phyloP scores from a whole-genome alignment of 2,888 invertebrate genomes.

The Pemphredon lugubris region DNA sequence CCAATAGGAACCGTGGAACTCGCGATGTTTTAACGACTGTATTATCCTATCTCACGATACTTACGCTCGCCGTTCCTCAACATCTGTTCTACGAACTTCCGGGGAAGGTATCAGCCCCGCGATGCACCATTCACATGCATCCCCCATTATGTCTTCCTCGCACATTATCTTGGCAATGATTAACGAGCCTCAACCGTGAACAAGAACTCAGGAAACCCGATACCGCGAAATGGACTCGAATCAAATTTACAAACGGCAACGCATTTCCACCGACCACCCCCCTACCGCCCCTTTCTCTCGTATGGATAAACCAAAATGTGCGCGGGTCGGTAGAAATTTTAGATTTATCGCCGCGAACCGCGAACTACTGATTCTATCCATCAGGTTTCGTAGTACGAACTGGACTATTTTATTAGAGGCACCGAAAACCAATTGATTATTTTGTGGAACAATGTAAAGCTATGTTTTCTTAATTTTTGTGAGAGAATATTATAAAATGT shows the following conservation, averaged over 20 bases:
- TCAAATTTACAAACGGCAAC: conserved; percentile 54
- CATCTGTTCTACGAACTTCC: conserved; percentile 40
- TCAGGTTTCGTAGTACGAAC: too few relatives aligned
- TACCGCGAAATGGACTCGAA: conserved; percentile 51
- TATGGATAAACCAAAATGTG: too few relatives aligned
- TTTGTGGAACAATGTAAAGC: too few relatives aligned
- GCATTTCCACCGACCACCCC: background rate
- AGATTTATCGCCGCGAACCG: background rate
- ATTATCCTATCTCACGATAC: conserved; percentile 23
- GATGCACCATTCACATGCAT: conserved; percentile 52
- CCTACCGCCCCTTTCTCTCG: background rate
- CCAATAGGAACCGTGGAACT: too few relatives aligned
- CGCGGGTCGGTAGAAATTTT: conserved; percentile 6
- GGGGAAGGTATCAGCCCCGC: conserved; percentile 46
- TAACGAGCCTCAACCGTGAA: conserved; percentile 51
- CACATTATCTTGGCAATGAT: conserved; percentile 59
- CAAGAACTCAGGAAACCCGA: conserved; percentile 50
- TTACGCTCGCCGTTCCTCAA: conserved; percentile 44
- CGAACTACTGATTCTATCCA: background rate
- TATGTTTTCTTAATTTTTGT: too few relatives aligned
- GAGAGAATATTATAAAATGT: too few relatives aligned
- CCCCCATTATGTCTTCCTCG: conserved; percentile 57
- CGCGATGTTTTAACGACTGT: conserved; percentile 34
- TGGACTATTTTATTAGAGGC: too few relatives aligned
- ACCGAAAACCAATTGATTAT: too few relatives aligned